phyloP scores from a whole-genome alignment of 2,888 invertebrate species.

The Caenorhabditis wallacei region DNA sequence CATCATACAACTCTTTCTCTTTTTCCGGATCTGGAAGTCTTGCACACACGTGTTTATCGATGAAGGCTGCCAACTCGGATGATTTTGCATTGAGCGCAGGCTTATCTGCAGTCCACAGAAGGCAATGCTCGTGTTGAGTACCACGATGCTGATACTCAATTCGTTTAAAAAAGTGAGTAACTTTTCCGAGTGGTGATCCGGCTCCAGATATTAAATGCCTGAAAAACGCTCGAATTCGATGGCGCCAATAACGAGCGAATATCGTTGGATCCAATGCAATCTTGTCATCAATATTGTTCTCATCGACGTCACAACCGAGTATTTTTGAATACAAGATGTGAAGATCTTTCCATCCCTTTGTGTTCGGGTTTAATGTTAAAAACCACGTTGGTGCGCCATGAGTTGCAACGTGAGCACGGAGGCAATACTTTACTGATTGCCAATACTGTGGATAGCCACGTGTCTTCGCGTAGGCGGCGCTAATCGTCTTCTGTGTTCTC shows the following conservation, averaged over 20 bases:
- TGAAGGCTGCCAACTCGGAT: neutral
- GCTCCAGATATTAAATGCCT: neutral
- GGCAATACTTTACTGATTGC: neutral
- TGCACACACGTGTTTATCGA: conserved; percentile 13
- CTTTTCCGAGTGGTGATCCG: neutral
- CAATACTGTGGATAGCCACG: conserved; percentile 12
- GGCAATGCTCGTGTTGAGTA: conserved; percentile 1
- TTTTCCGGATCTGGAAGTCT: neutral
- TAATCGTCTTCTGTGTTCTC: neutral
- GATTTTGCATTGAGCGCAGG: neutral
- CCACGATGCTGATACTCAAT: conserved; percentile 18
- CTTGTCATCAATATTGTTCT: neutral
- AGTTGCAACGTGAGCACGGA: neutral
- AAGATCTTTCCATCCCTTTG: neutral
- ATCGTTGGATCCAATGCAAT: neutral
- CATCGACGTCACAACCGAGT: neutral
- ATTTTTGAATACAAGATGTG: neutral
- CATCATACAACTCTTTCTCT: neutral
- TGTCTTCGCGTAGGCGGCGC: neutral
- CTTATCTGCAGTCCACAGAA: neutral
- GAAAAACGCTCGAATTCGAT: neutral
- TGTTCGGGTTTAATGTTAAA: conserved; percentile 16
- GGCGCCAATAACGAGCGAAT: neutral
- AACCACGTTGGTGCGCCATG: conserved; percentile 7
- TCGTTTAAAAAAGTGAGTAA: neutral